Percentiles rank a stretch among this genome's conserved stretches.
phyloP scores from a whole-genome alignment of 2,888 invertebrate species.

The Apamea monoglypha region DNA sequence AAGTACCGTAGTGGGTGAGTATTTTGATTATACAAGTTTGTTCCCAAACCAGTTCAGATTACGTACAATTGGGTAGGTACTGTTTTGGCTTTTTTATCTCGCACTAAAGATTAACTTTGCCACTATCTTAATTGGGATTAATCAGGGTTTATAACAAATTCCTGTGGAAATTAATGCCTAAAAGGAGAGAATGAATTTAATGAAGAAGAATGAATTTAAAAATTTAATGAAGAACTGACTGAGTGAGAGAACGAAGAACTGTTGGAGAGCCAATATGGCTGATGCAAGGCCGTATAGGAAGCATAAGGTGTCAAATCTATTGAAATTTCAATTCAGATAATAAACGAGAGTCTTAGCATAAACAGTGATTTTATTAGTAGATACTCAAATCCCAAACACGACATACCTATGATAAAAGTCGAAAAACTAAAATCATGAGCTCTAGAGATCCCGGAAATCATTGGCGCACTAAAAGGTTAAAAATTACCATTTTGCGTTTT shows the following conservation, averaged over 20 bases:
- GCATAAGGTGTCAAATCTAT: too few relatives aligned
- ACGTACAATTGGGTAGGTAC: conserved; percentile 9
- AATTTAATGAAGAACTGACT: too few relatives aligned
- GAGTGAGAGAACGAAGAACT: too few relatives aligned
- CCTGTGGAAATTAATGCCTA: not conserved
- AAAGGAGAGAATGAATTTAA: too few relatives aligned
- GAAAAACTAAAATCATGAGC: not conserved
- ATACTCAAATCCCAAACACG: too few relatives aligned
- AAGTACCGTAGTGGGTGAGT: not conserved
- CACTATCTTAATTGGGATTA: too few relatives aligned
- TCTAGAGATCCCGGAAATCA: not conserved
- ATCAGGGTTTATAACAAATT: not conserved
- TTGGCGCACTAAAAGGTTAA: not conserved
- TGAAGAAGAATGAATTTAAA: too few relatives aligned
- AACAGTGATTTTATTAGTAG: too few relatives aligned
- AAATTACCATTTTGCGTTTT: not conserved
- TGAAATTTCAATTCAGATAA: too few relatives aligned
- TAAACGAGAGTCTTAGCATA: too few relatives aligned
- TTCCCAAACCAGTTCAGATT: conserved; percentile 28
- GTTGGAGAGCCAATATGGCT: too few relatives aligned
- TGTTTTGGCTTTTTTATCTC: not conserved
- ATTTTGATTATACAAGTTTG: conserved; percentile 20
- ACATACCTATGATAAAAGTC: not conserved
- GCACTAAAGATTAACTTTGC: not conserved
- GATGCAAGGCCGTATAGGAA: too few relatives aligned